phyloP scores from a whole-genome alignment of 1,140 invertebrate species.

The Phthorimaea operculella region DNA sequence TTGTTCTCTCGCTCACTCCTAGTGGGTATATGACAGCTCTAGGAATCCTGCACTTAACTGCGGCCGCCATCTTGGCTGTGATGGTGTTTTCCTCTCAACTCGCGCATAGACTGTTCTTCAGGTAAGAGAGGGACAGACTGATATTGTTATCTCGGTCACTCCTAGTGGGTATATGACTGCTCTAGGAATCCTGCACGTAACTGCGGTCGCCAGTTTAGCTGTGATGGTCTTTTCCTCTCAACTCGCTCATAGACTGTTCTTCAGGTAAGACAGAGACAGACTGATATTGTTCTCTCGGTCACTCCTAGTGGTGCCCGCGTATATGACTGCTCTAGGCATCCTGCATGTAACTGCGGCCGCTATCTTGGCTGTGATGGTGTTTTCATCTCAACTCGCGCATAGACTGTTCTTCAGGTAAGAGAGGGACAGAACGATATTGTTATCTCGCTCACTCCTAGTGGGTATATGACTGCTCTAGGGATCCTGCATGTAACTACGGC shows the following conservation, averaged over 20 bases:
- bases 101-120: conserved; percentile 46
- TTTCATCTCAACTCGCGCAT: conserved; percentile 49
- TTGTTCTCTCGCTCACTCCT: no score
- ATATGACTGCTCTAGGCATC: conserved; percentile 47
- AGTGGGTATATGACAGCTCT: conserved; percentile 45
- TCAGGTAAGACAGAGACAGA: conserved; percentile 44
- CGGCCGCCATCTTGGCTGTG: conserved; percentile 22
- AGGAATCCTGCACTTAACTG: conserved; percentile 33
- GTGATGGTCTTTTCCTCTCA: conserved; percentile 50
- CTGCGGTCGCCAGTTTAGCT: conserved; percentile 21
- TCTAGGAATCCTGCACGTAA: conserved; percentile 37
- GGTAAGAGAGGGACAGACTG: no score
- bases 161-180: conserved; percentile 46
- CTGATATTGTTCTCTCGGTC: conserved; percentile 40
- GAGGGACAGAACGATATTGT: not conserved
- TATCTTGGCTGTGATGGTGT: conserved; percentile 34
- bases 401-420: conserved; percentile 46
- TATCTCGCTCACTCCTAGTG: no score
- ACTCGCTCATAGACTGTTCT: conserved; percentile 44
- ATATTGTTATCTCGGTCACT: no score
- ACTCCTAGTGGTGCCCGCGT: conserved; percentile 38
- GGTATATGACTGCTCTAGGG: conserved; percentile 45
- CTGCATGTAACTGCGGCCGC: conserved; percentile 30
- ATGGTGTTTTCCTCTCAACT: conserved; percentile 53
- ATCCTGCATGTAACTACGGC: conserved; percentile 31